These are phyloP conservation scores for Netelia fuscicornis DNA, from an alignment of 2,888 invertebrate species.

Conservation along the genomic window DNA sequence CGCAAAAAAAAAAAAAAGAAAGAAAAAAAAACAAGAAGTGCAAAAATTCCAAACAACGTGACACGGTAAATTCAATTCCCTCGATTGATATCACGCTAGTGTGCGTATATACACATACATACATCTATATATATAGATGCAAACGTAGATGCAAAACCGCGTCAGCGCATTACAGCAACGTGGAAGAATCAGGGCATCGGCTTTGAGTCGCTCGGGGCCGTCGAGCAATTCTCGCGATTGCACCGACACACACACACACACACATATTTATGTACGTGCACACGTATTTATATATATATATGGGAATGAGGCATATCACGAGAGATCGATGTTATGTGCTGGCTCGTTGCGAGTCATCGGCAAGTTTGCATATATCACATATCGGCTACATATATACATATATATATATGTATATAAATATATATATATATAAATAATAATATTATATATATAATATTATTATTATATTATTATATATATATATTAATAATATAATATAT, in stretches of 20 bases:
- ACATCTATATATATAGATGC: conserved; percentile 5
- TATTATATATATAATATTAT: too few species aligned
- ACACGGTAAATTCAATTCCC: background rate
- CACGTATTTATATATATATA: conserved; percentile 1
- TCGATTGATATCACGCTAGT: conserved; percentile 1
- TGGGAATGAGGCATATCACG: conserved; percentile 45
- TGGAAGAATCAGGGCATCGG: conserved; percentile 64
- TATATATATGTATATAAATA: conserved; percentile 25
- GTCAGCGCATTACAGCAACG: conserved; percentile 62
- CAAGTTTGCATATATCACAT: conserved; percentile 46
- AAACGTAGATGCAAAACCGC: conserved; percentile 34
- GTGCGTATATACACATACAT: background rate
- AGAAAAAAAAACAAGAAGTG: background rate
- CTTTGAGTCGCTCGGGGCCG: conserved; percentile 44
- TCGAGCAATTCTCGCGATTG: conserved; percentile 40
- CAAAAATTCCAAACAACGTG: background rate
- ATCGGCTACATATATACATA: conserved; percentile 23
- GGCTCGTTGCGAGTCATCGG: conserved; percentile 35
- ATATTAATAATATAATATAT: too few species aligned
- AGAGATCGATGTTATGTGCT: conserved; percentile 59
- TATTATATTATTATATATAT: too few species aligned
- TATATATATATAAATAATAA: conserved; percentile 22
- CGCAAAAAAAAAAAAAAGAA: background rate
- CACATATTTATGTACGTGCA: background rate
- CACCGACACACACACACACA: conserved; percentile 15